Conservation (phyloP, 1,140 invertebrate species). For the Caenorhabditis briggsae region DNA sequence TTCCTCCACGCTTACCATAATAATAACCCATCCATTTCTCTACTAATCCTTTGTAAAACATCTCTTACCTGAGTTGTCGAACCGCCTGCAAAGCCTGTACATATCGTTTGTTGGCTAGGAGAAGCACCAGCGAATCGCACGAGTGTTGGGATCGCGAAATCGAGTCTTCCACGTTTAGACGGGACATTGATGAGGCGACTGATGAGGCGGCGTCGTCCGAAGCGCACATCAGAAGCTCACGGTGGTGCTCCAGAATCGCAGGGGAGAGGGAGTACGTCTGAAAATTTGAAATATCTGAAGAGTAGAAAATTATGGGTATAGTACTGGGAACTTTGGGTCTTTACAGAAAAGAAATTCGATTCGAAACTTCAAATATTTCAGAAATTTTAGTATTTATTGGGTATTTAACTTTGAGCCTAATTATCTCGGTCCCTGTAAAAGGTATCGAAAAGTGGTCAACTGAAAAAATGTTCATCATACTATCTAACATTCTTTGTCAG, state of each 20-base stretch:
- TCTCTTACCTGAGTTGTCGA: conserved; percentile 70
- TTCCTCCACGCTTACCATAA: background rate
- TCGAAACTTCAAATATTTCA: no score
- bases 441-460: no score
- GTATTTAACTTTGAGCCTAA: no score
- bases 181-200: conserved; percentile 7
- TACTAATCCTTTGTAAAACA: background rate
- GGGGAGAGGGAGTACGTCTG: conserved; percentile 76
- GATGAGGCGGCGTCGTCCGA: conserved; percentile 62
- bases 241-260: conserved; percentile 72
- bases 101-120: conserved; percentile 77
- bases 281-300: conserved; percentile 51
- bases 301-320: background rate
- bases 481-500: no score
- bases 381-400: no score
- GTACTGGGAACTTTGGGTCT: no score
- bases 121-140: conserved; percentile 71
- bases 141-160: conserved; percentile 52
- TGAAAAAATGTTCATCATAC: no score
- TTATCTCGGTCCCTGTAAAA: no score
- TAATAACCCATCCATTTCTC: background rate
- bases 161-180: conserved; percentile 48
- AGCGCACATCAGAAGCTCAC: conserved; percentile 70
- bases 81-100: conserved; percentile 70
- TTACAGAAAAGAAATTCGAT: no score